Evolutionary conservation across 2,888 invertebrate genomes (phyloP), one percentile per base, ranked within the genome.

Genomic region (Andrena bicolor): DNA sequence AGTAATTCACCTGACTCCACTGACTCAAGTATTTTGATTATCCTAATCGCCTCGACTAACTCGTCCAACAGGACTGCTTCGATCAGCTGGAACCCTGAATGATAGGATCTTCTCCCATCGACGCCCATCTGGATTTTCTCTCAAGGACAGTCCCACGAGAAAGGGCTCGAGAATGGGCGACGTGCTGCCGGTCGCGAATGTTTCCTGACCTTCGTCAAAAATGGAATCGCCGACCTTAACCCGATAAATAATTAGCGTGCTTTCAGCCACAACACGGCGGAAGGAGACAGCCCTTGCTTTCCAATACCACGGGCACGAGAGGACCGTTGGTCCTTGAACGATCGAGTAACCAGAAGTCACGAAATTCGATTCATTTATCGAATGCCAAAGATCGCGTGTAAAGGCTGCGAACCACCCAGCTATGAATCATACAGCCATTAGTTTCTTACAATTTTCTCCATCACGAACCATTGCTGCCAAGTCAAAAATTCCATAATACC

Each of bases 211-310:
- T 88, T 88, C 83, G 77, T 86, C 76, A 58, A 80, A 84, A 83
- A 86, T 85, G 80, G 86, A 82, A 82, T 76, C 65, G 61, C 32
- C 71, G 77, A 82, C 89, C 88, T 88, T 86, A 86, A 88, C 84
- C 86, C 83, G 88, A 26, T 88, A 88, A 89, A 26, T 88, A 88
- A 89, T 88, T 86, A 88, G 79, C 73, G 75, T 28, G 80, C 84
- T 86, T 78, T 83, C 76, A 87, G 80, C 84, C 80, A 78, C 74
- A 78, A 75, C 80, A 71, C 69, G 76, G 80, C 58, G 86, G 83
- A 86, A 88, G 85, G 85, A 74, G 65, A 73, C 63, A 30, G 30
- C 23, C 60, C 48, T 48, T 74, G 83, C 70, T 86, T 88, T 88
- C 81, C 88, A 83, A 88, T 85, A 88, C 51, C 78, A 58, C 23